Conservation (phyloP, 1,140 invertebrate species). For the Leptinotarsa defecta region DNA sequence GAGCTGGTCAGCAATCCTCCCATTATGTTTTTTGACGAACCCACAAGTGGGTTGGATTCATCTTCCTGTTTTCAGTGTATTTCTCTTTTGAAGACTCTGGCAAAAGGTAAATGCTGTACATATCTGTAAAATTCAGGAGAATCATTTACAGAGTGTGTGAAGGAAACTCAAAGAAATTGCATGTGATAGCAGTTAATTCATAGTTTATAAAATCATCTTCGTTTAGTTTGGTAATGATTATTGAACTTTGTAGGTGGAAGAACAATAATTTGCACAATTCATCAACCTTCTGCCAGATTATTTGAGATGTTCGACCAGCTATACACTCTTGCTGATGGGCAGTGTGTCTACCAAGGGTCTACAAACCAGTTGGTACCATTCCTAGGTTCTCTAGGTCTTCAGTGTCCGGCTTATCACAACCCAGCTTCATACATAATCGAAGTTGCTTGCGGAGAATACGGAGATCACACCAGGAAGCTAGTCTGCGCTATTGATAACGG, state of each 20-base stretch:
- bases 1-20: conserved; percentile 95
- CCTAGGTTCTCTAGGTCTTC: conserved; percentile 76
- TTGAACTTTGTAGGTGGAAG: conserved; percentile 63
- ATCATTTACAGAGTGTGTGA: no score
- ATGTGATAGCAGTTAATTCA: no score
- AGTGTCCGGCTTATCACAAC: conserved; percentile 95
- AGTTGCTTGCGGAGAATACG: conserved; percentile 93
- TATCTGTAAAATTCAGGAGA: no score
- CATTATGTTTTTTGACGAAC: conserved; percentile 98
- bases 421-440: conserved; percentile 94
- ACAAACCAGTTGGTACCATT: conserved; percentile 86
- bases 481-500: conserved; percentile 84
- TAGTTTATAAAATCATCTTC: background rate
- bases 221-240: background rate
- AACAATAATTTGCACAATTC: conserved; percentile 96
- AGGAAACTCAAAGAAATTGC: no score
- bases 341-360: conserved; percentile 92
- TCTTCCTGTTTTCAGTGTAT: conserved; percentile 95
- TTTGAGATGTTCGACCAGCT: conserved; percentile 98
- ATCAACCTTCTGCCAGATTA: conserved; percentile 93
- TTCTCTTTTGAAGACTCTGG: conserved; percentile 82
- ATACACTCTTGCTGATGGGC: conserved; percentile 90
- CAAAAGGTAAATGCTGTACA: conserved; percentile 63
- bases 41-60: conserved; percentile 93
- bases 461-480: conserved; percentile 83